Evolutionary conservation across 2,797 vertebrate genomes (phyloP).

Genomic region (Gambelia wislizenii): DNA sequence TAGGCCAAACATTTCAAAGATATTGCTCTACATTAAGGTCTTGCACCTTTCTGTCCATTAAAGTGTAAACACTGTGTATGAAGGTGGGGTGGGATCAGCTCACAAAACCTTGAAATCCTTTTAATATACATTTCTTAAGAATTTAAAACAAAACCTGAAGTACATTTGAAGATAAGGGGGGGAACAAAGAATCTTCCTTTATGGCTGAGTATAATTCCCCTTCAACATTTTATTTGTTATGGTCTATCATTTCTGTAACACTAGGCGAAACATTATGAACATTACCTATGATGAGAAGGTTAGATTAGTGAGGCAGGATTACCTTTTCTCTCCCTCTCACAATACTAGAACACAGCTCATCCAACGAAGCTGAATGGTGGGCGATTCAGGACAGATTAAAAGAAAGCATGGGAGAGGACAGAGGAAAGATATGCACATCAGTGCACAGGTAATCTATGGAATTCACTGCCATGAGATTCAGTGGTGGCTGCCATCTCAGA

Average conservation of each 20-base stretch:
- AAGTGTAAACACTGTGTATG: not conserved
- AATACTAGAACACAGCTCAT: too few relatives aligned
- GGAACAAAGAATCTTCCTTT: constrained; percentile 40
- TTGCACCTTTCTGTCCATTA: not conserved
- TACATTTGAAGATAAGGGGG: constrained; percentile 22
- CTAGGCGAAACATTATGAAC: constrained; percentile 2
- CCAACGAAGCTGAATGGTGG: too few relatives aligned
- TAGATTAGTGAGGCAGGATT: too few relatives aligned
- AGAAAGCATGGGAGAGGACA: too few relatives aligned
- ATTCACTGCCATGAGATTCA: too few relatives aligned
- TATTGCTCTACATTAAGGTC: not conserved
- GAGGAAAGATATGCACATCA: too few relatives aligned
- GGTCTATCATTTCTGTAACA: constrained; percentile 30
- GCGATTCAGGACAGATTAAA: too few relatives aligned
- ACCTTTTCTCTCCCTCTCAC: too few relatives aligned
- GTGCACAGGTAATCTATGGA: too few relatives aligned
- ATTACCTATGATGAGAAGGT: not conserved
- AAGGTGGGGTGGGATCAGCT: too few relatives aligned
- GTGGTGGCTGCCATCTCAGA: too few relatives aligned
- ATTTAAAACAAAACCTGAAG: constrained; percentile 41
- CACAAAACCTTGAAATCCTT: constrained; percentile 4
- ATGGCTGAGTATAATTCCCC: constrained; percentile 12
- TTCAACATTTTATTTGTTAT: not conserved
- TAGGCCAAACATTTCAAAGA: not conserved
- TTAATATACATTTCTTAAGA: constrained; percentile 49